Evolutionary conservation across 2,797 vertebrate genomes (phyloP), one percentile per base, ranked within the genome.

Genomic region (Meriones psammophilus): DNA sequence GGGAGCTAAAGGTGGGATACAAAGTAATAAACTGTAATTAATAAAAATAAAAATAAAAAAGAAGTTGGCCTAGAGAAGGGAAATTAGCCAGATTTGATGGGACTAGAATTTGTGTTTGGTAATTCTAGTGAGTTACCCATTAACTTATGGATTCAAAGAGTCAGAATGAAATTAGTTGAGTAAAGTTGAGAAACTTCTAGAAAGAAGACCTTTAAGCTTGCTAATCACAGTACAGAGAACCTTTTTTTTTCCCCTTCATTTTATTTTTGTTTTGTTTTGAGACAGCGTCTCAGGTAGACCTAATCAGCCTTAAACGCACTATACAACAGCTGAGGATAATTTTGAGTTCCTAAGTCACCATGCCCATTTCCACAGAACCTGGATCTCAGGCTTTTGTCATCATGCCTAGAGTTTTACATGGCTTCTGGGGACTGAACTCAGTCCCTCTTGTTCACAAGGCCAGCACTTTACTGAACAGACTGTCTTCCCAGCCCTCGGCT

Each of bases 111-210:
- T 5, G 71, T 42, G 4, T 30, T 2, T 3, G 2, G 79, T 62
- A 73, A 78, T 2, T 62, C 88, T 69, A 74, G 4, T 9, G 17
- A 54, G 85, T 8, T 33, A 74, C 22, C 56, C 0, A 1, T 18
- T 0, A 87, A 42, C 12, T 22, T 28, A 8, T 17, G 12, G 46
- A 28, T 9, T 80, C 42, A 84, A 80, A 22, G 86, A 0, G 7
- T 79, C 58, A 79, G 26, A 30, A 22, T 68, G 14, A 73, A 20
- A 42, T 15, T 74, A 18, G 20, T 18, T 50, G 81, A 77, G 76
- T 89, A 64, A 73, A 14, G 78, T 89, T 91, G 79, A 91, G 64
- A 73, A 36, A 17, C 83, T 89, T 91, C 13, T 18, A 84, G 73
- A 89, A 6, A 10, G 50, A 92, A n/a, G 18, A 60, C 20, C 78